These are phyloP conservation scores for Sinodicranocentrus sp. DNA, from an alignment of 2,888 invertebrate genomes.

Conservation along the genomic window DNA sequence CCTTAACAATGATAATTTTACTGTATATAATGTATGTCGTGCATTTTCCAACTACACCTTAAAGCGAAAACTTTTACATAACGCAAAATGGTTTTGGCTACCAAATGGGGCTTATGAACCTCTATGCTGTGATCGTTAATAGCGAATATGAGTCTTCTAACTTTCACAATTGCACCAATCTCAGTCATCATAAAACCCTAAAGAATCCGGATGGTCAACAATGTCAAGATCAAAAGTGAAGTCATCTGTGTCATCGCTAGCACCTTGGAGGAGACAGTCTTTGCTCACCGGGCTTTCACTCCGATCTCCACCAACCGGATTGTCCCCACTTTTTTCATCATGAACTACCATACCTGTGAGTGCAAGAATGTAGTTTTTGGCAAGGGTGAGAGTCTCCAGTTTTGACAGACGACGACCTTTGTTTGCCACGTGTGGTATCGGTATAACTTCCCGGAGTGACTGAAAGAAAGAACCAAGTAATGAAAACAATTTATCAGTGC, in stretches of 20 bases:
- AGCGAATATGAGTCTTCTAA: neutral
- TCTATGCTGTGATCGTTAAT: too few relatives aligned
- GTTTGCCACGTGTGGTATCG: conserved; percentile 76
- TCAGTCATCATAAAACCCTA: conserved; percentile 77
- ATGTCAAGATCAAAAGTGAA: conserved; percentile 77
- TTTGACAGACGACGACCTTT: conserved; percentile 76
- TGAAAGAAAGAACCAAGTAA: conserved; percentile 54
- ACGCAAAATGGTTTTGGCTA: too few relatives aligned
- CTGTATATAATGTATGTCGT: too few relatives aligned
- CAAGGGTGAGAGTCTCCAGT: conserved; percentile 76
- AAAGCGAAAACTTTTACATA: too few relatives aligned
- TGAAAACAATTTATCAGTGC: neutral
- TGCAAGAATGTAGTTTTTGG: conserved; percentile 77
- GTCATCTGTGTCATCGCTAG: conserved; percentile 75
- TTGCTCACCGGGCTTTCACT: conserved; percentile 76
- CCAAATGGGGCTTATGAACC: too few relatives aligned
- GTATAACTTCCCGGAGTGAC: conserved; percentile 76
- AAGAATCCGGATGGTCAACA: conserved; percentile 76
- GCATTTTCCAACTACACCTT: too few relatives aligned
- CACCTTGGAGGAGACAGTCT: conserved; percentile 76
- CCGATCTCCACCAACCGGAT: conserved; percentile 65
- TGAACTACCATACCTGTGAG: conserved; percentile 76
- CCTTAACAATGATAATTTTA: too few relatives aligned
- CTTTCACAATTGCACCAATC: neutral
- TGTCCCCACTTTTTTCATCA: conserved; percentile 74